These are phyloP conservation scores for Crotalus horridus DNA, from an alignment of 2,113 vertebrate species.

Conservation along the genomic window DNA sequence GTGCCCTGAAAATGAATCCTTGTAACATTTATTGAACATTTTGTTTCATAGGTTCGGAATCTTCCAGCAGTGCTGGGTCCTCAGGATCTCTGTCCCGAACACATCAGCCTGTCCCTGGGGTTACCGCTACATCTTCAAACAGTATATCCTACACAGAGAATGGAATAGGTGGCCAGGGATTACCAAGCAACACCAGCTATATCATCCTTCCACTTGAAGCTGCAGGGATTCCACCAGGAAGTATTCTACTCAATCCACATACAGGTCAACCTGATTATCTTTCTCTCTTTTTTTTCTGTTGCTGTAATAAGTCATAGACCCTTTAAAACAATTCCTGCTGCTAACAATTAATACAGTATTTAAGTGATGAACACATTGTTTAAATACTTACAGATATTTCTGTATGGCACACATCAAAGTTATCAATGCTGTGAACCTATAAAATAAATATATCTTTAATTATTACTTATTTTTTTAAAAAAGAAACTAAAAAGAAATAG, in stretches of 20 bases:
- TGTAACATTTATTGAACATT: background rate
- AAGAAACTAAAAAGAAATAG: background rate
- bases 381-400: background rate
- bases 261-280: slow-evolving; percentile 75
- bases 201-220: slow-evolving; percentile 86
- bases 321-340: background rate
- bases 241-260: slow-evolving; percentile 91
- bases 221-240: slow-evolving; percentile 88
- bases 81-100: slow-evolving; percentile 78
- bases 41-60: slow-evolving; percentile 68
- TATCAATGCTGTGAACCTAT: too few relatives aligned
- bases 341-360: background rate
- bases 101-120: slow-evolving; percentile 72
- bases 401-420: background rate
- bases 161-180: slow-evolving; percentile 67
- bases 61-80: slow-evolving; percentile 79
- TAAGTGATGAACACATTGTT: background rate
- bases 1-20: fast-evolving
- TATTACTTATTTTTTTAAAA: background rate
- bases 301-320: background rate
- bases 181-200: slow-evolving; percentile 78
- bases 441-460: background rate
- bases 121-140: slow-evolving; percentile 62
- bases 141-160: slow-evolving; percentile 71
- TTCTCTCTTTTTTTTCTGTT: background rate